Conservation (phyloP, 2,888 invertebrate genomes). For the Isotomurus palustris region DNA sequence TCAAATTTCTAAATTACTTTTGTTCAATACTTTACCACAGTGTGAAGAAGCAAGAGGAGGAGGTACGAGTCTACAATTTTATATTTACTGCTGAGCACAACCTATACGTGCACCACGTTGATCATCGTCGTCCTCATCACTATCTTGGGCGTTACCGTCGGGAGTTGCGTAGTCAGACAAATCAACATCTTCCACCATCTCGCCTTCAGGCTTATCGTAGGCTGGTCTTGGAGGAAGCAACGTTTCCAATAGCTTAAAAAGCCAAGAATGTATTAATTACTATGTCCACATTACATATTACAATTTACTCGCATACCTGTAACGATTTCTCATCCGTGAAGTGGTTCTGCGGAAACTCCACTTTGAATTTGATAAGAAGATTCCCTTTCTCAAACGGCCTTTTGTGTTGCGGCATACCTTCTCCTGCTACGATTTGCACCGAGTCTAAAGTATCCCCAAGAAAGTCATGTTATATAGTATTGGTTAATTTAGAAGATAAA, state of each 20-base stretch:
- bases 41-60: neutral
- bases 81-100: slow-evolving; percentile 69
- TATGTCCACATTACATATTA: too few species aligned
- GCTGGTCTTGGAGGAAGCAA: slow-evolving; percentile 68
- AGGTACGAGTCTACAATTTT: slow-evolving; percentile 2
- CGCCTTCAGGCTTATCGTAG: slow-evolving; percentile 68
- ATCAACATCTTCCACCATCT: slow-evolving; percentile 80
- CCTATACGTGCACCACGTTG: slow-evolving; percentile 64
- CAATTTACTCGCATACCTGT: too few species aligned
- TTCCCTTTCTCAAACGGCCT: slow-evolving; percentile 83
- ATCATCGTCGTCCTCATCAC: slow-evolving; percentile 63
- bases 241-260: slow-evolving; percentile 65
- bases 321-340: slow-evolving; percentile 64
- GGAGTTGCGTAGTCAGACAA: slow-evolving; percentile 68
- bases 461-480: neutral
- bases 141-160: slow-evolving; percentile 49
- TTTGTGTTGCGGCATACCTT: slow-evolving; percentile 85
- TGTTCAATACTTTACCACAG: neutral
- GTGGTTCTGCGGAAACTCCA: slow-evolving; percentile 76
- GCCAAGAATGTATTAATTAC: too few species aligned
- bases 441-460: slow-evolving; percentile 48
- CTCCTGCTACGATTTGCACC: slow-evolving; percentile 69
- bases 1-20: neutral
- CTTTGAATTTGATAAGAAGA: slow-evolving; percentile 77
- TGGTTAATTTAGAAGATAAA: slow-evolving; percentile 4